Base-by-base conservation (phyloP, 2,888 invertebrate species). In the Mechanitis messenoides region DNA sequence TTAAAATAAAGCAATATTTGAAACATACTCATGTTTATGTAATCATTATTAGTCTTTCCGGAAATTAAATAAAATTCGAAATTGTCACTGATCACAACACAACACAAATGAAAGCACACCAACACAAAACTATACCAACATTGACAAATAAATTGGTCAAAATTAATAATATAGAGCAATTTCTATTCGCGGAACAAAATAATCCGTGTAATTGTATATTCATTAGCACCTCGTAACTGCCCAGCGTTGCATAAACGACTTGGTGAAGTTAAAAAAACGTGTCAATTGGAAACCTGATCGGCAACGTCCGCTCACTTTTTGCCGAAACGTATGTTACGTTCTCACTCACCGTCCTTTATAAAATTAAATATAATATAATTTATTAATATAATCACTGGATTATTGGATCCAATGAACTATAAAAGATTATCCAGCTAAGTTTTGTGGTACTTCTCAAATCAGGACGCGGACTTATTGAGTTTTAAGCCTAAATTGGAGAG, bases 221-320 rank as follows among this genome's bases (percentile, higher is more conserved):
- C 31, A 50, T 50, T 31, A 31, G 50, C 31, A 50, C 31, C 31
- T 50, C 31, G 50, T 31, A 50, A 28, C 50, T 31, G 50, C 6
- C 3, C 42, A 11, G 42, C 11, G 31, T 50, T 50, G 50, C 50
- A 31, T 50, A 50, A 50, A 50, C 50, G 31, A 1, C 31, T 50
- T 28, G 31, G 7, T 31, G 31, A 7, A 50, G 6, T 31, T 47
- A 60, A 60, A 63, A 63, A 46, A 45, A 33, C 53, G 56, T 59
- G 60, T 63, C 58, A 38, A 38, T 55, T 53, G 35, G 61, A 57
- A 56, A 60, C 60, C 59, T 55, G 63, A 68, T 61, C 65, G 47
- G 61, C 59, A 58, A 11, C 58, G 60, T 53, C 68, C 70, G 64
- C 63, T 69, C 67, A 69, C 69, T 70, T 70, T 68, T 68, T 69